A percentile compares a stretch with the other conserved stretches of the same genome.
phyloP scores from a whole-genome alignment of 2,113 vertebrate genomes.

The Eurypyga helias region DNA sequence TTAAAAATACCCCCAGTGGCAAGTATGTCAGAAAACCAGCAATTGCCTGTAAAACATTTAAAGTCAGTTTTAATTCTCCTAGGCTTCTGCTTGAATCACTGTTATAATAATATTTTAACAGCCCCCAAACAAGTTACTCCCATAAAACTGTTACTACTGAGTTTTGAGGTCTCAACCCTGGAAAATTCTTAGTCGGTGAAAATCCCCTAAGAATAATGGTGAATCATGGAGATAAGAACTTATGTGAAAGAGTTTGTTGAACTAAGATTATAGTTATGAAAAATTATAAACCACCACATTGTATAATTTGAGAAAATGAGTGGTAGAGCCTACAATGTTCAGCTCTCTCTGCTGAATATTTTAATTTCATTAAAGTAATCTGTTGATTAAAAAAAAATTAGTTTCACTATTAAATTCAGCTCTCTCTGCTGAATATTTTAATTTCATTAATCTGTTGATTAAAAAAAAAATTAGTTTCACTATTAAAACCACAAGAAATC shows the following conservation, averaged over 20 bases:
- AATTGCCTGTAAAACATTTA: background rate
- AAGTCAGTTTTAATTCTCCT: background rate
- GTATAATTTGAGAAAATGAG: background rate
- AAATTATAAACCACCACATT: background rate
- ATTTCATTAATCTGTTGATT: background rate
- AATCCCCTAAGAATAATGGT: rapidly evolving
- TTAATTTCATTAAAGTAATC: background rate
- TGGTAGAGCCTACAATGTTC: background rate
- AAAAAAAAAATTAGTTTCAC: background rate
- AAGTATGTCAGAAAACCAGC: background rate
- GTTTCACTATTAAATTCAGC: background rate
- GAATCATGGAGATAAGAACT: background rate
- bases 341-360: background rate
- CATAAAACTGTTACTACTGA: background rate
- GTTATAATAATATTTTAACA: background rate
- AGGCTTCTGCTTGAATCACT: background rate
- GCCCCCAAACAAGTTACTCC: background rate
- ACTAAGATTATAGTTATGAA: background rate
- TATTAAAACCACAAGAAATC: background rate
- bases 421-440: background rate
- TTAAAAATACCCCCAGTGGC: too few species aligned
- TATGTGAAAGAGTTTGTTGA: background rate
- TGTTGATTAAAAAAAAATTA: background rate
- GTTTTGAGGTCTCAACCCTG: background rate
- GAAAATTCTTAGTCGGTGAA: background rate